Percentiles rank a stretch among this genome's conserved stretches.
Conservation (phyloP, 2,113 vertebrate species). For the Panthera uncia region DNA sequence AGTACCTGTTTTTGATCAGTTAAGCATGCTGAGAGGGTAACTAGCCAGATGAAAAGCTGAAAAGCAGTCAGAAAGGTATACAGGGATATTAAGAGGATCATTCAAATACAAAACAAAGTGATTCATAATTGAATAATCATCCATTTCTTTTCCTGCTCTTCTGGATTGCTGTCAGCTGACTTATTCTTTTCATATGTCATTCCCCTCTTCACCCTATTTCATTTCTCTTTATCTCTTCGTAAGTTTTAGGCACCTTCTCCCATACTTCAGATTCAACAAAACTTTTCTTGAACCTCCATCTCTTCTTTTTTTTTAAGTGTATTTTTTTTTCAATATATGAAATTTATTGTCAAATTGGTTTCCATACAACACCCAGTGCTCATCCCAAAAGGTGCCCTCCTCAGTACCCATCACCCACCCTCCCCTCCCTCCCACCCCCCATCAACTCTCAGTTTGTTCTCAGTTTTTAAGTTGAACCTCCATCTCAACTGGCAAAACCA, state of each 20-base stretch:
- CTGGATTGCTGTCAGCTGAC: neutral
- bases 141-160: neutral
- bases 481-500: neutral
- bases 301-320: neutral
- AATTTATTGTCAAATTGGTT: no score
- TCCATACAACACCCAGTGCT: no score
- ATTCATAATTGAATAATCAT: conserved; percentile 53
- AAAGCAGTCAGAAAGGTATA: neutral
- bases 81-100: conserved; percentile 19
- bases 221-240: neutral
- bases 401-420: no score
- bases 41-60: conserved; percentile 23
- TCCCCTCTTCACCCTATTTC: neutral
- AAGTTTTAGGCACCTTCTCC: neutral
- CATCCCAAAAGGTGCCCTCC: no score
- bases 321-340: no score
- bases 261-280: neutral
- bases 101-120: conserved; percentile 10
- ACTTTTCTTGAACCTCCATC: neutral
- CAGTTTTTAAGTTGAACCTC: neutral
- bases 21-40: conserved; percentile 19
- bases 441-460: no score
- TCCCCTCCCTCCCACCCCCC: no score
- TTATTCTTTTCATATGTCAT: neutral
- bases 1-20: conserved; percentile 28